phyloP scores from a whole-genome alignment of 2,888 invertebrate species.

The Schizaphis graminum region DNA sequence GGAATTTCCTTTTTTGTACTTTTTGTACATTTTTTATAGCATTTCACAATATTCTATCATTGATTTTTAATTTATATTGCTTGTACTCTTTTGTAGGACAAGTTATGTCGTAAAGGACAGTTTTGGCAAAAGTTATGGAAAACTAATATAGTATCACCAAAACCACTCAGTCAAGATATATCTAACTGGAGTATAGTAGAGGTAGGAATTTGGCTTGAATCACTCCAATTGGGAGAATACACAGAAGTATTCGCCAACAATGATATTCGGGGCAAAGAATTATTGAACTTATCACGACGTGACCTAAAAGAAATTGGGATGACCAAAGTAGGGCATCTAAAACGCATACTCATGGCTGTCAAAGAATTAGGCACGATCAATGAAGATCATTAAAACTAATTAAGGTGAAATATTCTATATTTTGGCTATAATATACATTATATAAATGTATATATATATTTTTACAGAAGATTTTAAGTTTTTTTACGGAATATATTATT shows the following conservation, averaged over 20 bases:
- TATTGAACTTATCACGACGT: constrained; percentile 86
- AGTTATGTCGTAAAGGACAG: constrained; percentile 74
- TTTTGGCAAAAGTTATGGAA: constrained; percentile 80
- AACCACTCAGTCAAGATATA: constrained; percentile 72
- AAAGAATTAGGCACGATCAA: constrained; percentile 75
- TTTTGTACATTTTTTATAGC: not conserved
- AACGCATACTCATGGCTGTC: constrained; percentile 92
- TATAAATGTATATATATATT: not conserved
- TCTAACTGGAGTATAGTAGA: constrained; percentile 89
- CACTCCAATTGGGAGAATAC: constrained; percentile 90
- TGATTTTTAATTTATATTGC: not conserved
- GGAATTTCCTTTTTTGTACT: not conserved
- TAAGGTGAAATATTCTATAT: not conserved
- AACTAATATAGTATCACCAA: constrained; percentile 69
- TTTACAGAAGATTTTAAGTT: not conserved
- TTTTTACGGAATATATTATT: not conserved
- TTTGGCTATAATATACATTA: not conserved
- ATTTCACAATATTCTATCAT: not conserved
- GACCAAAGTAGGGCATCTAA: constrained; percentile 95
- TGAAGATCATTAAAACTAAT: constrained; percentile 41
- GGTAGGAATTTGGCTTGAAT: constrained; percentile 91
- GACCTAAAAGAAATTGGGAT: constrained; percentile 93
- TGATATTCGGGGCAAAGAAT: constrained; percentile 91
- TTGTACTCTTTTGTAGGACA: constrained; percentile 67
- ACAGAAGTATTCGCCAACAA: constrained; percentile 90